Percentiles rank a stretch among this genome's conserved stretches.
Conservation (phyloP, 1,140 invertebrate genomes). For the Druon quercuslanigerum region DNA sequence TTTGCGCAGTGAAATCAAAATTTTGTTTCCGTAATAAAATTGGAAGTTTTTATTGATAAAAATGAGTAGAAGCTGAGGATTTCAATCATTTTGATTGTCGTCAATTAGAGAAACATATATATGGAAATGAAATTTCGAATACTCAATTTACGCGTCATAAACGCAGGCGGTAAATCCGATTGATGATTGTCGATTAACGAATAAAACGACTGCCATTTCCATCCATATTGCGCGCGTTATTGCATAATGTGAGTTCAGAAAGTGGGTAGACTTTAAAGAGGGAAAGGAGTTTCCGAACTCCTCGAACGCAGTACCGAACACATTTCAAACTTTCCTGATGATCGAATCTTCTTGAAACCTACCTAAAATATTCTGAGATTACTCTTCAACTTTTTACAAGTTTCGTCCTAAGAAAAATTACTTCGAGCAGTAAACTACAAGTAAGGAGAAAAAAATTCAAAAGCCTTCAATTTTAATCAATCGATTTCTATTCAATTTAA, state of each 20-base stretch:
- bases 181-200: constrained; percentile 6
- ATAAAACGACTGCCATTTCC: constrained; percentile 4
- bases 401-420: background rate
- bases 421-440: too few species aligned
- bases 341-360: background rate
- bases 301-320: background rate
- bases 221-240: background rate
- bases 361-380: background rate
- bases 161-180: background rate
- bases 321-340: constrained; percentile 3
- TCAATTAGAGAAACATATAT: background rate
- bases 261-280: constrained; percentile 9
- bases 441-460: too few species aligned
- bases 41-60: background rate
- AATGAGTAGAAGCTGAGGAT: background rate
- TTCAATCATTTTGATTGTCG: background rate
- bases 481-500: too few species aligned
- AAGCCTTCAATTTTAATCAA: too few species aligned
- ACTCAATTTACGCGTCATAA: constrained; percentile 8
- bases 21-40: too few species aligned
- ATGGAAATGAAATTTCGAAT: background rate
- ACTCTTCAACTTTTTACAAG: background rate
- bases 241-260: constrained; percentile 1
- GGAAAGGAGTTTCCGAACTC: background rate
- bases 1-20: too few species aligned